phyloP scores from a whole-genome alignment of 1,140 invertebrate genomes.

The Coelopa frigida region DNA sequence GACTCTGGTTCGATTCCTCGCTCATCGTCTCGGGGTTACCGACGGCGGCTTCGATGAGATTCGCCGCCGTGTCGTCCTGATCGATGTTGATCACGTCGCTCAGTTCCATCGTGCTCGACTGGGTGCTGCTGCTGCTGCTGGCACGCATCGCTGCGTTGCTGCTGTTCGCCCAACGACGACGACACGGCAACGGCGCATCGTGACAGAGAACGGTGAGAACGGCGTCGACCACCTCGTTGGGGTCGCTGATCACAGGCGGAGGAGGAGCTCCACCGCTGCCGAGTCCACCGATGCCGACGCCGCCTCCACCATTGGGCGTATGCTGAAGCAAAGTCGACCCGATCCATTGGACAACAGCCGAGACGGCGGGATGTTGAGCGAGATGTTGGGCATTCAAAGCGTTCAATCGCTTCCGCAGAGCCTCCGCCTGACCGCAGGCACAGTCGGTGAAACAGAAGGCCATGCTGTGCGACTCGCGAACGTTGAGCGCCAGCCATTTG shows the following conservation, averaged over 20 bases:
- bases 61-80: constrained; percentile 31
- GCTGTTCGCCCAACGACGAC: constrained; percentile 16
- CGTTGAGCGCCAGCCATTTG: constrained; percentile 41
- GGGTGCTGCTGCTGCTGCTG: constrained; percentile 8
- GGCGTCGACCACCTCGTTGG: constrained; percentile 69
- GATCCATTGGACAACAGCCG: constrained; percentile 49
- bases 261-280: too few relatives aligned
- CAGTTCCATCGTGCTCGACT: constrained; percentile 21
- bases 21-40: constrained; percentile 8
- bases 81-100: constrained; percentile 43
- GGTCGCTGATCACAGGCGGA: constrained; percentile 54
- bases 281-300: too few relatives aligned
- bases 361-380: constrained; percentile 56
- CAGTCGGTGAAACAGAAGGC: constrained; percentile 80
- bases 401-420: constrained; percentile 24
- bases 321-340: constrained; percentile 57
- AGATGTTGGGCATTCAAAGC: constrained; percentile 23
- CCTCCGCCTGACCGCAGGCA: constrained; percentile 66
- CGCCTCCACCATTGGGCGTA: constrained; percentile 53
- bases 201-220: constrained; percentile 79
- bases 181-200: constrained; percentile 66
- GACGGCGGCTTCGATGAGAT: constrained; percentile 13
- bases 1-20: constrained; percentile 13
- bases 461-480: constrained; percentile 67
- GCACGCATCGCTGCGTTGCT: too few relatives aligned